Evolutionary conservation across 2,113 vertebrate species (phyloP).

Genomic region (Steatornis caripensis): DNA sequence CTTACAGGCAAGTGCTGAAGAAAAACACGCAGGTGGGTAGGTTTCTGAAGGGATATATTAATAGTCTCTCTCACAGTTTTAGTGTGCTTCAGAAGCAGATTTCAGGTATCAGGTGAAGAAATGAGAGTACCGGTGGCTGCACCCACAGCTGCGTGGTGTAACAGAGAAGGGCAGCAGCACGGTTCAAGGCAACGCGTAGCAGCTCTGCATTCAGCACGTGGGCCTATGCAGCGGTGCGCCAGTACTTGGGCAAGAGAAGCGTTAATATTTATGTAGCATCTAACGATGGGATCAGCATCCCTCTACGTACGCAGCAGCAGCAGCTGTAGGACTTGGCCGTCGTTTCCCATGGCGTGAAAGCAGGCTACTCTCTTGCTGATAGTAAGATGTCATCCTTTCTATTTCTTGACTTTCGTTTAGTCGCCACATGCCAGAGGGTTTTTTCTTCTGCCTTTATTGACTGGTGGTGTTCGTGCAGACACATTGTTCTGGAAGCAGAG

Average conservation of each 20-base stretch:
- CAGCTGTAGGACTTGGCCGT: background rate
- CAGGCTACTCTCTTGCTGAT: background rate
- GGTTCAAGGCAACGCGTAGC: accelerated
- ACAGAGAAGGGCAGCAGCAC: background rate
- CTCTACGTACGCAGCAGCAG: accelerated
- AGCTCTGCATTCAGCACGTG: background rate
- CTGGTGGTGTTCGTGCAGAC: background rate
- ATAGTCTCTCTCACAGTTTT: background rate
- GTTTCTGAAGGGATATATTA: background rate
- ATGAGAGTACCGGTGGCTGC: background rate
- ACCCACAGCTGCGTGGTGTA: background rate
- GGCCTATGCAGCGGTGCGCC: background rate
- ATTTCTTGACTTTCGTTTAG: background rate
- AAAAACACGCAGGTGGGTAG: background rate
- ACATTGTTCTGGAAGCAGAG: background rate
- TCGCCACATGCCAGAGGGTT: background rate
- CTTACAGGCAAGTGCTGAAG: background rate
- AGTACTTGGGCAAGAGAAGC: background rate
- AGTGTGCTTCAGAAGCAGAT: background rate
- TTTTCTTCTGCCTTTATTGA: background rate
- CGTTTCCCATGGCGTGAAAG: background rate
- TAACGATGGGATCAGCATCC: background rate
- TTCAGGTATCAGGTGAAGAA: background rate
- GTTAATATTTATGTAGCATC: background rate
- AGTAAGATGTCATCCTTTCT: background rate